phyloP scores from a whole-genome alignment of 2,888 invertebrate genomes.

The Polymixis flavicincta region DNA sequence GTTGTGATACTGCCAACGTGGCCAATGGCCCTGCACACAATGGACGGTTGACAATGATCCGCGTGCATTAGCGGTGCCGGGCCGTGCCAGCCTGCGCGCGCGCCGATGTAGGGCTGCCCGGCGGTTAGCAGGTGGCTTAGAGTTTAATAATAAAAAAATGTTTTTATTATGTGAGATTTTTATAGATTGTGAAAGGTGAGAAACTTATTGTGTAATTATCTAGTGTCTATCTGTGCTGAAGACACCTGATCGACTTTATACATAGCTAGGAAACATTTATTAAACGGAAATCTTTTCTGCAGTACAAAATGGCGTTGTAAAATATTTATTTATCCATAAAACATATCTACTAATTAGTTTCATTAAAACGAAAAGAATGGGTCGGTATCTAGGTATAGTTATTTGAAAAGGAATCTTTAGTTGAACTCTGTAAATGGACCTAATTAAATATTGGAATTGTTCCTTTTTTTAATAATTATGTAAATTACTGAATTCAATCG shows the following conservation, averaged over 20 bases:
- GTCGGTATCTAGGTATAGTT: neutral
- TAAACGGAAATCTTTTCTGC: neutral
- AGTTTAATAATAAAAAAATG: slow-evolving; percentile 2
- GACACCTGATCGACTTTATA: neutral
- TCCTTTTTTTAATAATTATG: neutral
- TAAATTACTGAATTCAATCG: neutral
- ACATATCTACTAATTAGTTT: neutral
- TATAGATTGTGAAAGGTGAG: slow-evolving; percentile 3
- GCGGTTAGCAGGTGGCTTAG: neutral
- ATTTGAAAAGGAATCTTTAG: neutral
- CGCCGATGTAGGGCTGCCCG: slow-evolving; percentile 66
- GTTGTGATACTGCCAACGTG: slow-evolving; percentile 45
- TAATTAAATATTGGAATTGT: neutral
- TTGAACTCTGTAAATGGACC: neutral
- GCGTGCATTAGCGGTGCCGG: slow-evolving; percentile 69
- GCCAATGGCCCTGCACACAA: slow-evolving; percentile 58
- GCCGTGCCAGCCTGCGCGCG: slow-evolving; percentile 69
- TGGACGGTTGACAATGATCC: slow-evolving; percentile 62
- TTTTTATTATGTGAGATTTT: neutral
- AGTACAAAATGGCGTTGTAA: neutral
- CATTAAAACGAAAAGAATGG: neutral
- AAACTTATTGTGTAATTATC: neutral
- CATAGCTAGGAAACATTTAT: neutral
- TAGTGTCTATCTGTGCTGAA: neutral
- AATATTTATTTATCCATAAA: neutral